Base-by-base conservation (phyloP, 2,888 invertebrate genomes). In the Taphrorychus bicolor region DNA sequence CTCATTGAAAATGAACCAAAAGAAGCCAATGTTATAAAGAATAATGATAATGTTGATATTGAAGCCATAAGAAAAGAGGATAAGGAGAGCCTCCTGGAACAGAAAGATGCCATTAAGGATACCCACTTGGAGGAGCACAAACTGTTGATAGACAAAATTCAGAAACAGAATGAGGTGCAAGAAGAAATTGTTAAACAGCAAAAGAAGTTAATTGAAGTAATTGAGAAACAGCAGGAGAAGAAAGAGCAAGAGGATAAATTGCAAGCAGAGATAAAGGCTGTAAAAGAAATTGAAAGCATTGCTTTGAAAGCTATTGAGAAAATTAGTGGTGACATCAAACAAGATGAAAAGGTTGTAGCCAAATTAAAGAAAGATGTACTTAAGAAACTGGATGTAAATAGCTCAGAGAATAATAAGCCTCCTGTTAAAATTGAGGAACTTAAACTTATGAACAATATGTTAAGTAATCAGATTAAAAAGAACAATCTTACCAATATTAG, bases 81-180 rank as follows among this genome's bases (percentile, higher is more conserved):
- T 11, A 78, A 77, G 65, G 83, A 83, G 76, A 74, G 84, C 49
- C 81, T 82, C 22, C 82, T 83, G 19, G 77, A 79, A 70, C 77
- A 78, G 21, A 81, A 82, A 49, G 77, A 75, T 32, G 73, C 77
- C 51, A 54, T 22, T 5, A 78, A 54, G 14, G 56, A 69, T 16
- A n/a, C 62, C 42, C 63, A 80, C 41, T 71, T 76, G 3, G 77
- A 79, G 68, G 74, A 79, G 5, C 81, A 83, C 61, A 80, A 82
- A 67, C 83, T 86, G 72, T 77, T 90, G 7, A 83, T 89, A 24
- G 87, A 88, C 77, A 88, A 88, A 16, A 83, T 91, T 17, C 88
- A 90, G 79, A 86, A 88, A 76, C 89, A 91, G 71, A 88, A 89
- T 64, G 84, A 88, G 77, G 88, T 89, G 76, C 89, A 90, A 75